phyloP scores from a whole-genome alignment of 2,797 vertebrate genomes.

The Pseudomugil gertrudae region DNA sequence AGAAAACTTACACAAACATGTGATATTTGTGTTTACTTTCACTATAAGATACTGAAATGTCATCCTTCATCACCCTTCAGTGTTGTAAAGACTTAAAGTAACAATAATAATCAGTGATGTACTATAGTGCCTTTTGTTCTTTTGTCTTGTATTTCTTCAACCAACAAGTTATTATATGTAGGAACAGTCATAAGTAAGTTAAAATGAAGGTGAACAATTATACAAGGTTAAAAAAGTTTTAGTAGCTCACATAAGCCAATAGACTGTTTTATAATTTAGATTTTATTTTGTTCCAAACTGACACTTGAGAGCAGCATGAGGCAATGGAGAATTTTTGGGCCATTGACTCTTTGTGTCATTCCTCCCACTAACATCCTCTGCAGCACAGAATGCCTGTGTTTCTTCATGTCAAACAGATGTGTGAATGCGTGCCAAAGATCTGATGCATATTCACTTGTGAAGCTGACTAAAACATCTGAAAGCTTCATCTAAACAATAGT shows the following conservation, averaged over 20 bases:
- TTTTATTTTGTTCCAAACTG: neutral
- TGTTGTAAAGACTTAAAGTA: neutral
- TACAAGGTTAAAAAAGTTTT: too few relatives aligned
- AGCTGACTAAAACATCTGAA: slow-evolving; percentile 5
- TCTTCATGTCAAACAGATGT: slow-evolving; percentile 27
- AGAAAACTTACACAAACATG: neutral
- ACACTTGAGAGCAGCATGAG: neutral
- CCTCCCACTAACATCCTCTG: slow-evolving; percentile 49
- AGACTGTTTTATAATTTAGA: neutral
- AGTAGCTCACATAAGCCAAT: neutral
- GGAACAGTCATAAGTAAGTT: neutral
- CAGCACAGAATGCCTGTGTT: slow-evolving; percentile 19
- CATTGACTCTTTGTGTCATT: neutral
- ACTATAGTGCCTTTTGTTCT: neutral
- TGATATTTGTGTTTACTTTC: neutral
- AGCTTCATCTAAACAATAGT: neutral
- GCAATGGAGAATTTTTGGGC: neutral
- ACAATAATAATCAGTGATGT: neutral
- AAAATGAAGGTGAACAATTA: neutral
- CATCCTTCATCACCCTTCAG: neutral
- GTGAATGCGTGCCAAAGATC: slow-evolving; percentile 1
- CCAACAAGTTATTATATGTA: neutral
- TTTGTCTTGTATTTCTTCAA: neutral
- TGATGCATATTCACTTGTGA: neutral
- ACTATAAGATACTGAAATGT: neutral